Conservation (phyloP, 1,140 invertebrate species). For the Melanaphis sacchari region DNA sequence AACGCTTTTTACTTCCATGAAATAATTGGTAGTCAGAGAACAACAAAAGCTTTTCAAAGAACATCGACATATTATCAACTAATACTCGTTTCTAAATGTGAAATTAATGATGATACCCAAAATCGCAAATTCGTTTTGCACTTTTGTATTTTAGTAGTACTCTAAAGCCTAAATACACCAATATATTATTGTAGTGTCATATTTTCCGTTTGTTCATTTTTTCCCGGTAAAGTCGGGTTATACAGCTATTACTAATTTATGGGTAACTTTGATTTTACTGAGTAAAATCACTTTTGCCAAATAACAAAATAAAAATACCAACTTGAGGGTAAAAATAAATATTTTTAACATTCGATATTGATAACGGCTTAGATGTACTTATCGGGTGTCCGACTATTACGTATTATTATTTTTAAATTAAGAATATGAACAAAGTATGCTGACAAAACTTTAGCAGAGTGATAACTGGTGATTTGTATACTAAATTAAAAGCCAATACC, state of each 20-base stretch:
- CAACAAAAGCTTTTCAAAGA: neutral
- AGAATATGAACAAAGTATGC: neutral
- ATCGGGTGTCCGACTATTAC: neutral
- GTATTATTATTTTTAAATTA: neutral
- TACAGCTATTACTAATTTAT: no score
- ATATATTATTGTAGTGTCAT: no score
- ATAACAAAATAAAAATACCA: neutral
- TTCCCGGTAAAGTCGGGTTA: no score
- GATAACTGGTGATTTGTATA: neutral
- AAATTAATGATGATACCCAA: no score
- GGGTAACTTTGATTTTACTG: neutral
- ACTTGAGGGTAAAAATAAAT: neutral
- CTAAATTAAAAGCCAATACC: neutral
- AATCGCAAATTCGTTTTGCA: no score
- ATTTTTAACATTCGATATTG: neutral
- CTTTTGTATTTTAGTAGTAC: no score
- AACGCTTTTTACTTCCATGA: neutral
- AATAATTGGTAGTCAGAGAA: neutral
- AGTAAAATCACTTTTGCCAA: neutral
- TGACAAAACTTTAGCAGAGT: neutral
- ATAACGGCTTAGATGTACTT: neutral
- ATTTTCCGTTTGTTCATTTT: no score
- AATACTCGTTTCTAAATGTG: no score
- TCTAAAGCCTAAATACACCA: no score
- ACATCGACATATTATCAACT: neutral